phyloP scores from a whole-genome alignment of 2,797 vertebrate genomes.

The Tauraco hartlaubi region DNA sequence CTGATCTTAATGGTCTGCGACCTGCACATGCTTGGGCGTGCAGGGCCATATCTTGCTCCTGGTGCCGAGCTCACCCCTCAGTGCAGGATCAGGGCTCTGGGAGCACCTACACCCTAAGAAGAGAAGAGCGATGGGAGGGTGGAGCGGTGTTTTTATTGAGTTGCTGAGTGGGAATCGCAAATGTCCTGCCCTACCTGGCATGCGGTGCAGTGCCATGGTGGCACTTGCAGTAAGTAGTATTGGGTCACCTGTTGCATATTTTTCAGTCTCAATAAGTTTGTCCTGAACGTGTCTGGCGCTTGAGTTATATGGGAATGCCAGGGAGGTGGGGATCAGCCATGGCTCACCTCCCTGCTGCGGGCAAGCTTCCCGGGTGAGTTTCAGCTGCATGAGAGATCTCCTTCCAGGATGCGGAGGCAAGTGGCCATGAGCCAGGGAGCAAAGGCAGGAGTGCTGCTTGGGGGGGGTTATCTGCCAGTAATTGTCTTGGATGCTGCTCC shows the following conservation, averaged over 20 bases:
- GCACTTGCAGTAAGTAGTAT: background rate
- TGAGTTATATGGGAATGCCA: background rate
- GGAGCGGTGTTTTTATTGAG: background rate
- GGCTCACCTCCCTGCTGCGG: background rate
- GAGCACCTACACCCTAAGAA: background rate
- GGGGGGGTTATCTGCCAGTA: background rate
- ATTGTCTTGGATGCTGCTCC: background rate
- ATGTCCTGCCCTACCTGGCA: background rate
- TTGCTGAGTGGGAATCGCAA: background rate
- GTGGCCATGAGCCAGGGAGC: background rate
- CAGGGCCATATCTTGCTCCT: background rate
- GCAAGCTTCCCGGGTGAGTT: background rate
- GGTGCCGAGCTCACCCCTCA: rapidly evolving
- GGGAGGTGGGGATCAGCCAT: background rate
- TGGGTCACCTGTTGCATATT: background rate
- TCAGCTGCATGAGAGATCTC: background rate
- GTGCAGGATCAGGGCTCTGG: background rate
- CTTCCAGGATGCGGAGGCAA: background rate
- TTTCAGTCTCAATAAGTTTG: background rate
- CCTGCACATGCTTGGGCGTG: rapidly evolving
- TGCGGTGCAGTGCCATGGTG: rapidly evolving
- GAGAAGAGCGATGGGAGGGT: background rate
- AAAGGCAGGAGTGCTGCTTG: background rate
- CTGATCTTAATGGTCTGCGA: background rate
- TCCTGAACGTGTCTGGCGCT: background rate